Percentiles rank a stretch among this genome's conserved stretches.
Conservation (phyloP, 2,113 vertebrate species). For the Sprattus sprattus region DNA sequence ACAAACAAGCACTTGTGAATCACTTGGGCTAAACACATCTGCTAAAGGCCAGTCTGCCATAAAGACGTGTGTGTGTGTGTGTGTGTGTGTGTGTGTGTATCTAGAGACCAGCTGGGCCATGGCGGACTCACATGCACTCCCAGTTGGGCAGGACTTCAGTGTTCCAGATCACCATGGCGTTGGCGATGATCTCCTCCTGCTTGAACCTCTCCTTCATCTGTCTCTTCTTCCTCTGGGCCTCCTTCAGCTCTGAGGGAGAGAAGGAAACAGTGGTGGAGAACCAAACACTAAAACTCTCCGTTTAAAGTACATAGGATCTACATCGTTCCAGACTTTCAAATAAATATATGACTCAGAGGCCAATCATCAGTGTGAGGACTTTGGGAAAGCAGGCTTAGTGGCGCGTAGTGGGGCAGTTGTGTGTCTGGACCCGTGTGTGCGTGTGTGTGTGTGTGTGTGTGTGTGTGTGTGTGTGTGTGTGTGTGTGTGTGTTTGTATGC, state of each 20-base stretch:
- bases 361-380: no score
- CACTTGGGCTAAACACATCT: background rate
- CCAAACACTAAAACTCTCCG: background rate
- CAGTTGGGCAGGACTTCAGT: constrained; percentile 85
- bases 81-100: no score
- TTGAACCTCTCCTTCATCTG: constrained; percentile 85
- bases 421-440: no score
- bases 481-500: background rate
- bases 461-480: no score
- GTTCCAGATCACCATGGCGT: constrained; percentile 85
- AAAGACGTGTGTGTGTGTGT: no score
- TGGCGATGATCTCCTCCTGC: constrained; percentile 84
- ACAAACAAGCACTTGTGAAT: background rate
- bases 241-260: constrained; percentile 77
- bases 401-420: no score
- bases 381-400: no score
- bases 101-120: no score
- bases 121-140: constrained; percentile 80
- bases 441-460: no score
- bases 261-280: background rate
- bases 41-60: background rate
- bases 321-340: no score
- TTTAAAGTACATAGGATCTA: no score
- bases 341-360: no score
- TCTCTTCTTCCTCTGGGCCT: constrained; percentile 84